Percentiles rank a stretch among this genome's conserved stretches.
Conservation (phyloP, 2,113 vertebrate genomes). For the Sorex fumeus region DNA sequence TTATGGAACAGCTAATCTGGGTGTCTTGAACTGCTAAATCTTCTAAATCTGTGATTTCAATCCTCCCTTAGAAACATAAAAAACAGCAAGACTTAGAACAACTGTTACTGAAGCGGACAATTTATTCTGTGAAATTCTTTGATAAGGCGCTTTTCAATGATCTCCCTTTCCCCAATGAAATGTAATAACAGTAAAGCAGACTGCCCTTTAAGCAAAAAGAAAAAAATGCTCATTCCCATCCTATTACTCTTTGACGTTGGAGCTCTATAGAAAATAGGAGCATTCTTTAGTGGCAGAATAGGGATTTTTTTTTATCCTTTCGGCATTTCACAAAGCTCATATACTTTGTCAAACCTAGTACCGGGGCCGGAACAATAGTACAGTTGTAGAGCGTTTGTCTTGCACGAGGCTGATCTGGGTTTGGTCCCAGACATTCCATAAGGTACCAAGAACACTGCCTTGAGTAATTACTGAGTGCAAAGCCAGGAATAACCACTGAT, state of each 20-base stretch:
- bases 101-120: not conserved
- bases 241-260: not conserved
- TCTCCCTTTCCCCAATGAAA: not conserved
- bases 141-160: not conserved
- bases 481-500: no score
- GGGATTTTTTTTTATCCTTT: not conserved
- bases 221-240: not conserved
- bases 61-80: conserved; percentile 49
- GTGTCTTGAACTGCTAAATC: conserved; percentile 29
- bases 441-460: no score
- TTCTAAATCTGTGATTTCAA: conserved; percentile 38
- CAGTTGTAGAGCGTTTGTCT: no score
- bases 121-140: not conserved
- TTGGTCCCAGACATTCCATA: no score
- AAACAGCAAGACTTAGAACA: conserved; percentile 20
- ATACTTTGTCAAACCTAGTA: not conserved
- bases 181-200: not conserved
- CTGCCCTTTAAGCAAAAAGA: conserved; percentile 25
- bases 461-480: no score
- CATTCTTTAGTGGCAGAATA: not conserved
- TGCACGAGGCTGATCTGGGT: no score
- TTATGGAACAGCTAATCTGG: conserved; percentile 58
- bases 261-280: not conserved
- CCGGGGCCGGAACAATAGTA: no score
- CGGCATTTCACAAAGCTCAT: not conserved